Percentiles rank a stretch among this genome's conserved stretches.
Evolutionary conservation across 92 coral and sea anemone genomes (phyloP).

Genomic region (Paramuricea clavata): DNA sequence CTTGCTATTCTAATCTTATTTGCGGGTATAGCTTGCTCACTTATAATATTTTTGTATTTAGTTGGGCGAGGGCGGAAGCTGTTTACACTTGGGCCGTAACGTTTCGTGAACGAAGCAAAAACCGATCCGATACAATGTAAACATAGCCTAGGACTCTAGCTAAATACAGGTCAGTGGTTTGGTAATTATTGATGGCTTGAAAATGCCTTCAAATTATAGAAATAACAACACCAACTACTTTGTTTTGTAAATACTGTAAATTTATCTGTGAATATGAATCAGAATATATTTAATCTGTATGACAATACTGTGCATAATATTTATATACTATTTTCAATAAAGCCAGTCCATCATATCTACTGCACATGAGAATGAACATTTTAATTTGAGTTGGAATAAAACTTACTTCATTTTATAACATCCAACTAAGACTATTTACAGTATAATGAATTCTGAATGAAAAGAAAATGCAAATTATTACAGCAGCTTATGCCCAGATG

Average conservation of each 20-base stretch:
- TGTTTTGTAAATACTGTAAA: neutral
- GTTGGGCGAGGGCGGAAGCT: no score
- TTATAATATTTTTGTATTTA: no score
- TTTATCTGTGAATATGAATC: neutral
- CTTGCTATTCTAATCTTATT: no score
- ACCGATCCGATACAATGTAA: no score
- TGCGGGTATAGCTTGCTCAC: no score
- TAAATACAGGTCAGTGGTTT: constrained; percentile 42
- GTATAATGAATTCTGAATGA: neutral
- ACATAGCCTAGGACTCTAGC: no score
- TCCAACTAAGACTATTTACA: neutral
- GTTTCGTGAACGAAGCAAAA: no score
- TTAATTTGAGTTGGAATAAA: neutral
- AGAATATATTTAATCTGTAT: no score
- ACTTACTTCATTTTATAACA: neutral
- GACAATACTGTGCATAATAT: neutral
- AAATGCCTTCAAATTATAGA: neutral
- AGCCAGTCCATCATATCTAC: neutral
- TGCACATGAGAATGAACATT: neutral
- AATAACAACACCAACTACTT: neutral
- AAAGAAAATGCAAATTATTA: neutral
- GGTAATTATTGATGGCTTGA: neutral
- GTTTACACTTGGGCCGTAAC: no score
- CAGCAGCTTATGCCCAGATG: neutral
- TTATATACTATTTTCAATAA: neutral